phyloP scores from a whole-genome alignment of 2,113 vertebrate genomes.

The Progne subis region DNA sequence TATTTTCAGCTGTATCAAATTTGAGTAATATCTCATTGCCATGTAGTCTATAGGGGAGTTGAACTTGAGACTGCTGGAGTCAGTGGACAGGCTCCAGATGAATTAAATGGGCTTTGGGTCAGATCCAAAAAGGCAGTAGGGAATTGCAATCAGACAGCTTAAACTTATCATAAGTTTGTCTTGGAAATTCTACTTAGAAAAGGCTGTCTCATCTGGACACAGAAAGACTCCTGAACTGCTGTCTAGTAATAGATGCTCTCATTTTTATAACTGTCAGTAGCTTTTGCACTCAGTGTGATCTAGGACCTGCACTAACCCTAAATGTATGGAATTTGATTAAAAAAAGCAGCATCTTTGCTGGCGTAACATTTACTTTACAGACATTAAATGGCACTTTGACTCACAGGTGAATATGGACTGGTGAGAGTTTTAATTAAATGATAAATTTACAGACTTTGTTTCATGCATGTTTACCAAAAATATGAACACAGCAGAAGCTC shows the following conservation, averaged over 20 bases:
- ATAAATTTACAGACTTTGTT: neutral
- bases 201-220: neutral
- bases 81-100: neutral
- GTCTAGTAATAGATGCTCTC: neutral
- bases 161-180: slow-evolving; percentile 14
- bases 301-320: neutral
- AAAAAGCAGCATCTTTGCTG: neutral
- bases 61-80: neutral
- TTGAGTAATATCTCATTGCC: neutral
- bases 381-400: neutral
- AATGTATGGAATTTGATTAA: neutral
- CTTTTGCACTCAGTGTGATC: neutral
- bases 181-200: slow-evolving; percentile 9
- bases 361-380: neutral
- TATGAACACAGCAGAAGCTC: neutral
- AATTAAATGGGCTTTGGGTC: slow-evolving; percentile 14
- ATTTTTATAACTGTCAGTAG: neutral
- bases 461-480: neutral
- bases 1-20: slow-evolving; percentile 22
- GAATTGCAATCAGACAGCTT: slow-evolving; percentile 19
- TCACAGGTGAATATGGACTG: neutral
- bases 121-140: slow-evolving; percentile 12
- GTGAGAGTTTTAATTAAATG: neutral
- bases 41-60: neutral
- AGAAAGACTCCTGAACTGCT: neutral